Evolutionary conservation across 2,797 vertebrate genomes (phyloP).

Genomic region (Xenopus petersii): DNA sequence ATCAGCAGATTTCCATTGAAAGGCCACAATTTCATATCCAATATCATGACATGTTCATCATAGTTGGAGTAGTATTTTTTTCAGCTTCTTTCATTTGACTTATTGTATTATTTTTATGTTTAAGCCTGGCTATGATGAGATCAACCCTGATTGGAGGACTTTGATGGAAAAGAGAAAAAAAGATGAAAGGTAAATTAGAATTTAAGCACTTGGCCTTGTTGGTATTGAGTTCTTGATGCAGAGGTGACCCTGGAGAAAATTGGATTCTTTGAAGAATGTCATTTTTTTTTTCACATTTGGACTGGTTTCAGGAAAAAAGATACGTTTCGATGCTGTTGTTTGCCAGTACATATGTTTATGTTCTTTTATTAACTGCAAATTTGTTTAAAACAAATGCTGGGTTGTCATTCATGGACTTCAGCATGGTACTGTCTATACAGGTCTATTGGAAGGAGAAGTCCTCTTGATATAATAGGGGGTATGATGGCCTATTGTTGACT

Average conservation of each 20-base stretch:
- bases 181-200: constrained; percentile 85
- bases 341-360: too few species aligned
- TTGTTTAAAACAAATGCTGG: too few species aligned
- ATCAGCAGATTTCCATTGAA: too few species aligned
- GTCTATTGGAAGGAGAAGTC: too few species aligned
- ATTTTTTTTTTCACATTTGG: constrained; percentile 15
- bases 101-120: constrained; percentile 13
- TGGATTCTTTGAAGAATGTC: constrained; percentile 44
- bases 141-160: constrained; percentile 90
- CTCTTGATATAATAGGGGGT: too few species aligned
- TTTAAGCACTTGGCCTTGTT: constrained; percentile 28
- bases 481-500: too few species aligned
- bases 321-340: background rate
- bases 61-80: too few species aligned
- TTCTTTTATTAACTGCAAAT: too few species aligned
- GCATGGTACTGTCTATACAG: too few species aligned
- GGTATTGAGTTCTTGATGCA: constrained; percentile 27
- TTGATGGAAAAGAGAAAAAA: constrained; percentile 89
- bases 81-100: background rate
- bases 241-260: constrained; percentile 42
- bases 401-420: too few species aligned
- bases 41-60: too few species aligned
- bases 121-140: constrained; percentile 89
- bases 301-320: constrained; percentile 2
- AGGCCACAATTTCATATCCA: too few species aligned